Base-by-base conservation (phyloP, 2,888 invertebrate species). In the Eupithecia abbreviata region DNA sequence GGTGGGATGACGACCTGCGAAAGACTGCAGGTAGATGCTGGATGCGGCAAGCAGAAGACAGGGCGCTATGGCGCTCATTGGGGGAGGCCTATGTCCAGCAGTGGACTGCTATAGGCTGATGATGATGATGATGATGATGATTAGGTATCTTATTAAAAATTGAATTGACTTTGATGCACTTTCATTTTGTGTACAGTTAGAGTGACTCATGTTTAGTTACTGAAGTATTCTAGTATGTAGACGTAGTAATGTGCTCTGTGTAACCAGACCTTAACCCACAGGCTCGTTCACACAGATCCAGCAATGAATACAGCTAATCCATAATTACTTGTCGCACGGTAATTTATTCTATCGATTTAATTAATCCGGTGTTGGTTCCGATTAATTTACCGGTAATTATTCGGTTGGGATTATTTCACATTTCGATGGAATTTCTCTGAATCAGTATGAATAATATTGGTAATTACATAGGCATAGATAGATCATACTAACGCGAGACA, bases 321-420 rank as follows among this genome's bases (percentile, higher is more conserved):
- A 77, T 81, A 77, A 81, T 81, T 80, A 80, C 78, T 79, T 81
- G 78, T 81, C 80, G 71, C 73, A 41, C 74, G 76, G 74, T 78
- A 80, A 81, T 81, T 81, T 81, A 81, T 81, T 80, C 75, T 73
- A 81, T 81, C 79, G 77, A 79, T 81, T 81, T 74, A 81, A 80
- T 81, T 79, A 81, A 78, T 75, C 79, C 77, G 74, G 69, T 76
- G 76, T 77, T 80, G 81, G 79, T 80, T 75, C 75, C 74, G 80
- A 80, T 80, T 79, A 80, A 77, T 80, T 75, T 75, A 72, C 73
- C 69, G 72, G 75, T 76, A 78, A 81, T 82, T 81, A 83, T 85
- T 81, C 79, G 79, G 80, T 74, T 78, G 72, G 78, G 80, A 73
- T 77, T 71, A 74, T 72, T 78, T 76, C 73, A 74, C 55, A 75